Percentiles rank a stretch among this genome's conserved stretches.
Evolutionary conservation across 2,113 vertebrate species (phyloP).

Genomic region (Hemibagrus wyckioides): DNA sequence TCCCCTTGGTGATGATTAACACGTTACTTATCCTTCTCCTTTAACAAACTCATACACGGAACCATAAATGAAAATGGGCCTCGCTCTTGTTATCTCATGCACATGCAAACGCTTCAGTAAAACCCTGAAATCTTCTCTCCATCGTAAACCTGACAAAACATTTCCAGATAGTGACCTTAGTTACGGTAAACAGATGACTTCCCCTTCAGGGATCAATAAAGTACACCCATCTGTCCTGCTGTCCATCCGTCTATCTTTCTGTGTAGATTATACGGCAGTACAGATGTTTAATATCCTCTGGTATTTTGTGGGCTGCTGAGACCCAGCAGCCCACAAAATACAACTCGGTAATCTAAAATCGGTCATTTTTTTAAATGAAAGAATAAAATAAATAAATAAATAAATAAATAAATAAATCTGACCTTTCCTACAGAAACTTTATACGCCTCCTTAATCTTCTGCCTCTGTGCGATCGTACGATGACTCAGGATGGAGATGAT

Average conservation of each 20-base stretch:
- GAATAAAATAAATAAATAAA: too few species aligned
- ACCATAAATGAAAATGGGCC: background rate
- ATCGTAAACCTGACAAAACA: background rate
- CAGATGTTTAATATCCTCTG: background rate
- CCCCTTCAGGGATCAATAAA: background rate
- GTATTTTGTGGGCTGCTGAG: too few species aligned
- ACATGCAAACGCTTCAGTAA: background rate
- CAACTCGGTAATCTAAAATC: background rate
- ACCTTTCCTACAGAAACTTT: constrained; percentile 89
- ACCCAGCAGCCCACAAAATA: background rate
- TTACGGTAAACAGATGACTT: background rate
- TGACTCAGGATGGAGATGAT: constrained; percentile 77
- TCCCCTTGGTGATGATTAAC: background rate
- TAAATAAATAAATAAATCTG: constrained; percentile 52
- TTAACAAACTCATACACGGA: background rate
- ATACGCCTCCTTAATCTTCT: constrained; percentile 85
- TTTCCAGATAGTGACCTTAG: background rate
- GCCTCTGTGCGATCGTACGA: constrained; percentile 83
- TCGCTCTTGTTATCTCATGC: background rate
- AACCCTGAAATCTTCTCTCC: background rate
- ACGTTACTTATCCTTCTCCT: background rate
- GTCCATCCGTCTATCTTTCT: background rate
- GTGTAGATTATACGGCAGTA: background rate
- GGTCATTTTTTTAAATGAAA: too few species aligned
- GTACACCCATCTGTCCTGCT: too few species aligned